These are phyloP conservation scores for Rhopalosiphum nymphaeae DNA, from an alignment of 2,888 invertebrate genomes.

Conservation along the genomic window DNA sequence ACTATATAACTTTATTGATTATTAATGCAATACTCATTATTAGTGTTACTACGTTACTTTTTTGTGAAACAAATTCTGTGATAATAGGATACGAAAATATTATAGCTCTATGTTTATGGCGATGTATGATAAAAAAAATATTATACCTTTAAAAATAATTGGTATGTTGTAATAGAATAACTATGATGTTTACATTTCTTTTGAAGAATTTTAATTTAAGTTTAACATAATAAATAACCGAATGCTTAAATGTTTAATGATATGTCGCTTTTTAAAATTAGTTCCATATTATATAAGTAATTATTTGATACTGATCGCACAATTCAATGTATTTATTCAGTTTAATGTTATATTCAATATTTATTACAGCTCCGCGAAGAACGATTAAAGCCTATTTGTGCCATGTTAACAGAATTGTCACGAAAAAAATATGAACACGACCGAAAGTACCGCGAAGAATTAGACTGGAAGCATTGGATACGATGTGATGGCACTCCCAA, in stretches of 20 bases:
- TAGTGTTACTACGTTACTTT: background rate
- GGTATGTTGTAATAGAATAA: background rate
- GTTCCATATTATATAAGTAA: too few species aligned
- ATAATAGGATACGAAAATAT: background rate
- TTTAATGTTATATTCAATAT: background rate
- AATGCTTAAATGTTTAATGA: background rate
- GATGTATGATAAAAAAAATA: background rate
- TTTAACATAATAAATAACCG: too few species aligned
- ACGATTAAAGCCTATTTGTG: conserved; percentile 25
- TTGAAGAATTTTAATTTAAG: background rate
- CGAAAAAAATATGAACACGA: conserved; percentile 66
- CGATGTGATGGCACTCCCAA: conserved; percentile 76
- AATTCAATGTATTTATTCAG: background rate
- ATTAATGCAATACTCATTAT: background rate
- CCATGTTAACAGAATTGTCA: conserved; percentile 37
- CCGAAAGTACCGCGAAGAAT: conserved; percentile 65
- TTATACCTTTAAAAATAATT: background rate
- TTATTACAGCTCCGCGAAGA: conserved; percentile 27
- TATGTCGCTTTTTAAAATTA: background rate
- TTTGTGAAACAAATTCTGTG: background rate
- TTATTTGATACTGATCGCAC: background rate
- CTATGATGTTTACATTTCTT: background rate
- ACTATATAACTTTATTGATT: background rate
- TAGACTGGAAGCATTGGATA: conserved; percentile 75
- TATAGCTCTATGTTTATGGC: background rate